Evolutionary conservation across 2,113 vertebrate genomes (phyloP).

Genomic region (Elachura formosa): DNA sequence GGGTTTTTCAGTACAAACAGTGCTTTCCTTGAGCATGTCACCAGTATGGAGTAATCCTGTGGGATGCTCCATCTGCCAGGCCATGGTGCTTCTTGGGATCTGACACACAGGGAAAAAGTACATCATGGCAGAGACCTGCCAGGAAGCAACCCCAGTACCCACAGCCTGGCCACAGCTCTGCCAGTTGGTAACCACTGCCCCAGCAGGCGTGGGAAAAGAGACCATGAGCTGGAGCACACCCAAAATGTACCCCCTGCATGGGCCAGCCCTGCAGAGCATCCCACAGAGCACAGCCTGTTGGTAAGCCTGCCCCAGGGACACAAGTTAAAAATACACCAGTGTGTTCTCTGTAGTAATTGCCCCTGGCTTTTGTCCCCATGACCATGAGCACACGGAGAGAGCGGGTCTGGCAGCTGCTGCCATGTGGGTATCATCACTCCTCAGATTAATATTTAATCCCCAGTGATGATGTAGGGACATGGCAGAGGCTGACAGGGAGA

Average conservation of each 20-base stretch:
- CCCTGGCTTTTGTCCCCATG: neutral
- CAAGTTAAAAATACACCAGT: neutral
- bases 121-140: neutral
- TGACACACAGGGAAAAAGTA: neutral
- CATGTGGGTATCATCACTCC: neutral
- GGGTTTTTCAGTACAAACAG: neutral
- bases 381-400: neutral
- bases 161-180: neutral
- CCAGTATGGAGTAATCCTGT: accelerated
- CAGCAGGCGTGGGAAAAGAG: neutral
- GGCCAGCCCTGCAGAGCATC: neutral
- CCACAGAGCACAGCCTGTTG: neutral
- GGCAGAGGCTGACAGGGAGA: neutral
- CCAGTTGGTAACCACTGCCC: neutral
- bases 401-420: neutral
- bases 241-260: neutral
- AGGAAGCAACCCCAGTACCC: accelerated
- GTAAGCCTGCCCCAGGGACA: neutral
- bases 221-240: neutral
- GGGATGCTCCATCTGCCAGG: neutral
- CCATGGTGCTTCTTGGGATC: neutral
- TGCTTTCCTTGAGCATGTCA: neutral
- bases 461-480: neutral
- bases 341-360: neutral
- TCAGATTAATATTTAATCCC: neutral